Evolutionary conservation across 2,888 invertebrate species (phyloP), one percentile per base, ranked within the genome.

Genomic region (Euplexia lucipara): DNA sequence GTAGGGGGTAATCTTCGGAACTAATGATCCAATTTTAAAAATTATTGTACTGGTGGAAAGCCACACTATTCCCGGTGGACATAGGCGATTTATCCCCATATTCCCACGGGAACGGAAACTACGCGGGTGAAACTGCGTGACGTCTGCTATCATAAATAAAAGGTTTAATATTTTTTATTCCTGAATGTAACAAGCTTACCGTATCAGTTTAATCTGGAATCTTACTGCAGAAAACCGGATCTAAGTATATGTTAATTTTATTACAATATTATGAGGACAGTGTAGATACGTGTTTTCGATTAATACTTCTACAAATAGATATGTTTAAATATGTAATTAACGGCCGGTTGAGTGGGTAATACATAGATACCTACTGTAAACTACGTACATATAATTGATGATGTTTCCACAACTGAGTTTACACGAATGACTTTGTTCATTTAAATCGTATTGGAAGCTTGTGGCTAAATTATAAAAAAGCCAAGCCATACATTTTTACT

Each of bases 141-240:
- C n/a, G n/a, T n/a, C n/a, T n/a, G n/a, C n/a, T n/a, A n/a, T n/a
- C n/a, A n/a, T n/a, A n/a, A n/a, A n/a, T n/a, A n/a, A n/a, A n/a
- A n/a, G n/a, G n/a, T n/a, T n/a, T n/a, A n/a, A n/a, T 8, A 7
- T 37, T 3, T 37, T 7, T 7, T 37, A 2, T 2, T 1, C 22
- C 8, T 7, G n/a, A 51, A 22, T 8, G 5, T 12, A 3, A 0
- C 39, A 14, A 14, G 1, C 12, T 2, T 20, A 20, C 2, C 7
- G 1, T 34, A 6, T 6, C 22, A 14, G 57, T 42, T 10, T 18
- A 41, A 22, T 10, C 18, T 53, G 34, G 20, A 26, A 34, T 35
- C 12, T 47, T 26, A 41, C 6, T 37, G 39, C 14, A 41, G 47
- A 47, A 66, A 67, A 54, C 41, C 65, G 5, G 47, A 48, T 63